Conservation (phyloP, 2,113 vertebrate species). For the Pedionomus torquatus region DNA sequence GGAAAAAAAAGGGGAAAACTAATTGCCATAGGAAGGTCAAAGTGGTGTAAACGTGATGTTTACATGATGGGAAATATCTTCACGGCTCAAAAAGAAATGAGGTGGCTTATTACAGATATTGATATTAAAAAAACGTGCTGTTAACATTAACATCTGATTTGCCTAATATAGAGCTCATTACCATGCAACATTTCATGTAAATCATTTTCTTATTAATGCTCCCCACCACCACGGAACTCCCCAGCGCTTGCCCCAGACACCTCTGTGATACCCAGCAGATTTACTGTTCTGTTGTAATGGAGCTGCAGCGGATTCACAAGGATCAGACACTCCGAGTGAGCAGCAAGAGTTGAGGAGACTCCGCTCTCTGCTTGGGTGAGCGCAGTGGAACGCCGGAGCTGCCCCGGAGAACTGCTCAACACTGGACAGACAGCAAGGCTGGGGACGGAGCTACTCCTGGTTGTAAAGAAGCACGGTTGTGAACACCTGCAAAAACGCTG, state of each 20-base stretch:
- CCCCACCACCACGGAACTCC: not conserved
- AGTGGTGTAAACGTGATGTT: not conserved
- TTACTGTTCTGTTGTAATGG: not conserved
- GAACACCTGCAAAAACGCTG: not conserved
- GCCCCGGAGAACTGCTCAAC: not conserved
- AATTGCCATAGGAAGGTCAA: not conserved
- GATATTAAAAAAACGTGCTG: not conserved
- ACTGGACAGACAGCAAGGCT: not conserved
- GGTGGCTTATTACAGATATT: not conserved
- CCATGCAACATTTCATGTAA: not conserved
- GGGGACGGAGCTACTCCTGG: not conserved
- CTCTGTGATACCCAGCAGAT: not conserved
- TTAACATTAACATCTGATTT: constrained; percentile 44
- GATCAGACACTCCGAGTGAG: not conserved
- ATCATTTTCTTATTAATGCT: constrained; percentile 6
- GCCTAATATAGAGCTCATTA: not conserved
- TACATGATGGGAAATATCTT: not conserved
- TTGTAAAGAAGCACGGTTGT: not conserved
- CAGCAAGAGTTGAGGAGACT: not conserved
- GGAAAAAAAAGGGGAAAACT: not conserved
- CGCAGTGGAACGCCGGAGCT: not conserved
- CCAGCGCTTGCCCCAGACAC: not conserved
- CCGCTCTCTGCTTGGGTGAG: not conserved
- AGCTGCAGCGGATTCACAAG: not conserved
- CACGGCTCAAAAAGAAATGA: not conserved